Base-by-base conservation (phyloP, 2,888 invertebrate genomes). In the Gasteruption jaculator region DNA sequence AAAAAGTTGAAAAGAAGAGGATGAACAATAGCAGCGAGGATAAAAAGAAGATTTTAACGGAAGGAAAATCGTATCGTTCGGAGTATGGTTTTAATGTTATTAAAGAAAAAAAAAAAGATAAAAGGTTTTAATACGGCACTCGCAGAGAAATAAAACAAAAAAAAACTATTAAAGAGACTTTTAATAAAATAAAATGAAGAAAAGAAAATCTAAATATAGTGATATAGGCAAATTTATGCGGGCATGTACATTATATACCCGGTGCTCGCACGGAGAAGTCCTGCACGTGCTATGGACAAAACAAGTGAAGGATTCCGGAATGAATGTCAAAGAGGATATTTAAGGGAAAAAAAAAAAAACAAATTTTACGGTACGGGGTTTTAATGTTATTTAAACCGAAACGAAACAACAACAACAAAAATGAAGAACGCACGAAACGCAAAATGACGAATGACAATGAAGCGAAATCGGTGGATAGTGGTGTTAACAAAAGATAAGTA, bases 201-300 rank as follows among this genome's bases (percentile, higher is more conserved):
- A n/a, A n/a, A 50, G 37, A 44, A 50, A n/a, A n/a, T n/a, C n/a
- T 52, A 53, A 53, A 55, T 56, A 56, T 59, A 68, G 67, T 66
- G 64, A 68, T 68, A 67, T 70, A 70, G 67, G 66, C 57, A 63
- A 68, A 66, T 61, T 64, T 65, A 65, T 57, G 66, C 70, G 68
- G 69, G 65, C 68, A 69, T 69, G 70, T 70, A 70, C 70, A 70
- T 70, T 70, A 70, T 14, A 45, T 47, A 47, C 48, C 51, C 59
- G 59, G 55, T 60, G 57, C 60, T 61, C 63, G 60, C 58, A 56
- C 50, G 50, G 51, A 46, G 49, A 36, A 43, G 20, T 39, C 43
- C 49, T 57, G 41, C 55, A 44, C 52, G 50, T 44, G 43, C 44
- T 38, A 33, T 41, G 34, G 27, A 33, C 35, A 35, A 22, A 42